Evolutionary conservation across 2,113 vertebrate genomes (phyloP).

Genomic region (Pithys albifrons): DNA sequence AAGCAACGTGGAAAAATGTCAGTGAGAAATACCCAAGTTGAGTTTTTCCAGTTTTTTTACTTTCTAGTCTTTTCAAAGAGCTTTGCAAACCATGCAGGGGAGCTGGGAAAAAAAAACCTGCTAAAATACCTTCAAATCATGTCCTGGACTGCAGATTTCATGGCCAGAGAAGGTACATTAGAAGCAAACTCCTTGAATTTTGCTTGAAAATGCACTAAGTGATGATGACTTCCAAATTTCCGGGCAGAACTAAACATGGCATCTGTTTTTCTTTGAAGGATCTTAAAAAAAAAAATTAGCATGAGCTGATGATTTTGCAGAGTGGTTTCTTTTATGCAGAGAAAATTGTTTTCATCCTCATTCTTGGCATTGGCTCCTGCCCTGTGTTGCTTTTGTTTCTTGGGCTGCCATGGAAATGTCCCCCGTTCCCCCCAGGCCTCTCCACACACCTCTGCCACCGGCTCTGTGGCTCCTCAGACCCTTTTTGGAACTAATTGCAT

Average conservation of each 20-base stretch:
- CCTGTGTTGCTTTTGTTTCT: conserved; percentile 61
- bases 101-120: not conserved
- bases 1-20: not conserved
- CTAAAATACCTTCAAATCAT: not conserved
- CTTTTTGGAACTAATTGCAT: conserved; percentile 47
- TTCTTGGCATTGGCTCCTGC: conserved; percentile 50
- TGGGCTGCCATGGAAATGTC: conserved; percentile 67
- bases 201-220: not conserved
- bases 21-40: not conserved
- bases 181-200: not conserved
- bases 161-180: not conserved
- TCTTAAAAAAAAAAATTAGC: not conserved
- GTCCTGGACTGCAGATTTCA: not conserved
- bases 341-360: conserved; percentile 54
- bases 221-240: conserved; percentile 3
- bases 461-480: conserved; percentile 18
- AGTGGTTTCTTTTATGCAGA: conserved; percentile 53
- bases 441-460: not conserved
- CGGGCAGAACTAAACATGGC: conserved; percentile 17
- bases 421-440: conserved; percentile 42
- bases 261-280: conserved; percentile 28
- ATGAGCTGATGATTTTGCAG: conserved; percentile 54
- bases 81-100: not conserved
- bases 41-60: not conserved
- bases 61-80: not conserved